These are phyloP conservation scores for Apotomis capreana DNA, from an alignment of 2,888 invertebrate genomes.

Conservation along the genomic window DNA sequence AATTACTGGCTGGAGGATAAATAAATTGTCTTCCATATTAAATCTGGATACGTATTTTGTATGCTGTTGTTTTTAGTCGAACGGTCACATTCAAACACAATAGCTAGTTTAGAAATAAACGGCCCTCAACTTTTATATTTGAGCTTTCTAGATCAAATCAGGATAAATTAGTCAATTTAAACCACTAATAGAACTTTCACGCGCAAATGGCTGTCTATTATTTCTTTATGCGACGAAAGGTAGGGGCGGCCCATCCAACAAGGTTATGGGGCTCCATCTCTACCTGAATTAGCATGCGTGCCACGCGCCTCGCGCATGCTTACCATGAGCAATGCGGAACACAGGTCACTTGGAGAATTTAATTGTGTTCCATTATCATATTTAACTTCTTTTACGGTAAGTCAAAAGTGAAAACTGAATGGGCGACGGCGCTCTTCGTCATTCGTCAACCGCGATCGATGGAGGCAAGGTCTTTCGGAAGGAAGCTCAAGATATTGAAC, in stretches of 20 bases:
- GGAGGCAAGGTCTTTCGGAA: conserved; percentile 73
- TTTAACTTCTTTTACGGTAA: conserved; percentile 82
- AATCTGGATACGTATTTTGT: too few relatives aligned
- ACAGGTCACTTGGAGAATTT: conserved; percentile 80
- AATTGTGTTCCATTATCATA: conserved; percentile 84
- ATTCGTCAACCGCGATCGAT: conserved; percentile 79
- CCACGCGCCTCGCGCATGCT: conserved; percentile 70
- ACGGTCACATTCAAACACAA: too few relatives aligned
- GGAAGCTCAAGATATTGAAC: conserved; percentile 59
- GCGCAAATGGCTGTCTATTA: conserved; percentile 67
- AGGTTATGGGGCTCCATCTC: conserved; percentile 60
- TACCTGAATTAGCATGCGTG: conserved; percentile 72
- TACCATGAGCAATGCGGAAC: conserved; percentile 81
- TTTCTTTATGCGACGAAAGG: conserved; percentile 69
- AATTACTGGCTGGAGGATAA: too few relatives aligned
- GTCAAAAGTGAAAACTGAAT: conserved; percentile 83
- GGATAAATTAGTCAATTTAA: conserved; percentile 42
- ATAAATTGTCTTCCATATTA: too few relatives aligned
- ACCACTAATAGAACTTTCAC: conserved; percentile 71
- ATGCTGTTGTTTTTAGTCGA: too few relatives aligned
- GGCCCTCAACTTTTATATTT: neutral
- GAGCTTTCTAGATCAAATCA: conserved; percentile 10
- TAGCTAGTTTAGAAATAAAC: too few relatives aligned
- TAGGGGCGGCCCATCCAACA: conserved; percentile 69
- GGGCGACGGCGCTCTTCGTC: conserved; percentile 69